Evolutionary conservation across 2,888 invertebrate species (phyloP).

Genomic region (Dorcus parallelipipedus): DNA sequence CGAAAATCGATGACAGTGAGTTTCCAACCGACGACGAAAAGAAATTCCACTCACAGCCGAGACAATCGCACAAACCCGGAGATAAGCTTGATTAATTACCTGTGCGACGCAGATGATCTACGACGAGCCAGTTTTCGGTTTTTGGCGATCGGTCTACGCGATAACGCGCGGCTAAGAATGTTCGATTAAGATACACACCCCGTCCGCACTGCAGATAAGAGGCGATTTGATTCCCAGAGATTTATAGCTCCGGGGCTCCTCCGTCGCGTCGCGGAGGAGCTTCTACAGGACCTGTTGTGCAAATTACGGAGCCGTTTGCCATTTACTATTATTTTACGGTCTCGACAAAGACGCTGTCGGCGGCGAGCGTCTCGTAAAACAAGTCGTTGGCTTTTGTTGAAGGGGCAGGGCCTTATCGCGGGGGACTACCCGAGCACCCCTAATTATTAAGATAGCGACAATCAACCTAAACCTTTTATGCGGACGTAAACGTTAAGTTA

Average conservation of each 20-base stretch:
- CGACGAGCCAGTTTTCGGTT: conserved; percentile 45
- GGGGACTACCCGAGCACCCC: conserved; percentile 35
- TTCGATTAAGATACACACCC: conserved; percentile 38
- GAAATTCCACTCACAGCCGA: conserved; percentile 15
- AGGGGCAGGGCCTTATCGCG: conserved; percentile 31
- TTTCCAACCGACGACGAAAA: too few species aligned
- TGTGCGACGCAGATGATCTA: conserved; percentile 41
- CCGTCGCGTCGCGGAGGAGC: conserved; percentile 25
- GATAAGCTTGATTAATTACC: conserved; percentile 49
- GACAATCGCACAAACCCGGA: conserved; percentile 31
- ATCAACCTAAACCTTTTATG: conserved; percentile 39
- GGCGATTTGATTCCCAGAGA: conserved; percentile 22
- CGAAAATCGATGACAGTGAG: too few species aligned
- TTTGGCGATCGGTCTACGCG: conserved; percentile 43
- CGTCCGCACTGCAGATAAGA: not conserved
- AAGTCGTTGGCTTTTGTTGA: conserved; percentile 33
- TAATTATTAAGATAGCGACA: conserved; percentile 39
- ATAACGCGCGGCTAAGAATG: conserved; percentile 35
- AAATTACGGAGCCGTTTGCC: conserved; percentile 21
- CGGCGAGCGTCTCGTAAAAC: conserved; percentile 36
- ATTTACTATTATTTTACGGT: conserved; percentile 35
- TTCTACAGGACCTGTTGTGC: conserved; percentile 29
- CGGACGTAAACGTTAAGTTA: conserved; percentile 28
- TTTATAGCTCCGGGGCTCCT: conserved; percentile 19
- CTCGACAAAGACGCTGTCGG: conserved; percentile 32